phyloP scores from a whole-genome alignment of 2,113 vertebrate species.

The Zeus faber region DNA sequence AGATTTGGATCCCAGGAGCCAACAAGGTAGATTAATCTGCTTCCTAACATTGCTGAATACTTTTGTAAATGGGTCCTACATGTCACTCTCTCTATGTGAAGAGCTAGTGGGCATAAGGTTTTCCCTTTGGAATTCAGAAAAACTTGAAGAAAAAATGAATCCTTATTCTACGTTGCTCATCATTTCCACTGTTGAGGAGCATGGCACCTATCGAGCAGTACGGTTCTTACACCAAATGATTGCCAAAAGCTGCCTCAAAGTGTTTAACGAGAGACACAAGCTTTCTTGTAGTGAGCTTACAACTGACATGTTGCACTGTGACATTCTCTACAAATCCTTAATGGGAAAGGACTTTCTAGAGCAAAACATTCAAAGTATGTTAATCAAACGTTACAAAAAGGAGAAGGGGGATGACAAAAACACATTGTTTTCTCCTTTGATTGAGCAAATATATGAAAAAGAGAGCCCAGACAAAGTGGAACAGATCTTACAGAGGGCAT shows the following conservation, averaged over 20 bases:
- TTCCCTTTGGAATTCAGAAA: conserved; percentile 14
- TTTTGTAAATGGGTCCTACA: conserved; percentile 39
- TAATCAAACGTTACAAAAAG: conserved; percentile 41
- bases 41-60: conserved; percentile 49
- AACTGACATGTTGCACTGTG: conserved; percentile 28
- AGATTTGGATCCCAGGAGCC: conserved; percentile 25
- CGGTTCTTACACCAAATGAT: conserved; percentile 49
- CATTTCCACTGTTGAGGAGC: conserved; percentile 35
- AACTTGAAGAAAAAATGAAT: conserved; percentile 42
- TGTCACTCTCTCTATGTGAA: conserved; percentile 49
- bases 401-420: conserved; percentile 39
- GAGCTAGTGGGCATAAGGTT: conserved; percentile 31
- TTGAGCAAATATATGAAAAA: conserved; percentile 27
- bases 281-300: conserved; percentile 26
- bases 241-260: conserved; percentile 31
- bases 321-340: conserved; percentile 37
- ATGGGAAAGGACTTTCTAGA: conserved; percentile 46
- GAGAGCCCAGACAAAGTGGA: conserved; percentile 29
- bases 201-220: conserved; percentile 41
- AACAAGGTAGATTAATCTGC: conserved; percentile 16
- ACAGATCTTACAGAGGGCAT: conserved; percentile 35
- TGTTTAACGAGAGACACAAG: conserved; percentile 14
- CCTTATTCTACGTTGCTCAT: conserved; percentile 48
- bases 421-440: conserved; percentile 42
- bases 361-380: conserved; percentile 47